A percentile compares a stretch with the other conserved stretches of the same genome.
Evolutionary conservation across 2,888 invertebrate genomes (phyloP).

Genomic region (Diarsia brunnea): DNA sequence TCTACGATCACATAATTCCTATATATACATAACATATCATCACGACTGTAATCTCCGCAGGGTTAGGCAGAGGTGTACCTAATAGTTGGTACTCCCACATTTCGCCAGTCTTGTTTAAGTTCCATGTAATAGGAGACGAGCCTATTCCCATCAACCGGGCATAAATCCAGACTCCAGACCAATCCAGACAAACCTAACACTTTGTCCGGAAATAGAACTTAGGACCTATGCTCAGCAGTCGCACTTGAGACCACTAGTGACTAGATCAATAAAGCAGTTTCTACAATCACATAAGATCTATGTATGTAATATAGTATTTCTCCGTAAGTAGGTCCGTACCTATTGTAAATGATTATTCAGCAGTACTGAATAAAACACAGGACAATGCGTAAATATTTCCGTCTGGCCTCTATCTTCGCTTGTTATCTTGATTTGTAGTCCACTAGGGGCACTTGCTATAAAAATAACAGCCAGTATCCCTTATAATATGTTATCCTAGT

Average conservation of each 20-base stretch:
- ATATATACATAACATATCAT: not conserved
- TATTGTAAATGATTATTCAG: slow-evolving; percentile 56
- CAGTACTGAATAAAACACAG: slow-evolving; percentile 69
- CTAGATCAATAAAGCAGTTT: too few relatives aligned
- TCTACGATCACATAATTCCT: not conserved
- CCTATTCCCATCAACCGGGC: too few relatives aligned
- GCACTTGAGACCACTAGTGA: too few relatives aligned
- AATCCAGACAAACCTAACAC: too few relatives aligned
- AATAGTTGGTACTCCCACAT: too few relatives aligned
- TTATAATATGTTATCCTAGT: slow-evolving; percentile 78
- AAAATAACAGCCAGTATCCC: slow-evolving; percentile 82
- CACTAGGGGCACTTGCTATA: slow-evolving; percentile 81
- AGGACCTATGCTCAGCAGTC: too few relatives aligned
- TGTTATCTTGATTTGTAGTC: slow-evolving; percentile 88
- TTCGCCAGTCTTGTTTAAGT: too few relatives aligned
- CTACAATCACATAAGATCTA: not conserved
- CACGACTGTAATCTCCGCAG: too few relatives aligned
- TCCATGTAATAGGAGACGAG: too few relatives aligned
- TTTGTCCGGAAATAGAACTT: too few relatives aligned
- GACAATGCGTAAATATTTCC: slow-evolving; percentile 82
- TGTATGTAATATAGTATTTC: not conserved
- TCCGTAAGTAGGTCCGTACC: not conserved
- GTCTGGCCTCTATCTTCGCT: slow-evolving; percentile 80
- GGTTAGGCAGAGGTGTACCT: too few relatives aligned
- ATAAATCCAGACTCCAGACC: too few relatives aligned